phyloP scores from a whole-genome alignment of 2,888 invertebrate species.

The Cacoxenus indagator region DNA sequence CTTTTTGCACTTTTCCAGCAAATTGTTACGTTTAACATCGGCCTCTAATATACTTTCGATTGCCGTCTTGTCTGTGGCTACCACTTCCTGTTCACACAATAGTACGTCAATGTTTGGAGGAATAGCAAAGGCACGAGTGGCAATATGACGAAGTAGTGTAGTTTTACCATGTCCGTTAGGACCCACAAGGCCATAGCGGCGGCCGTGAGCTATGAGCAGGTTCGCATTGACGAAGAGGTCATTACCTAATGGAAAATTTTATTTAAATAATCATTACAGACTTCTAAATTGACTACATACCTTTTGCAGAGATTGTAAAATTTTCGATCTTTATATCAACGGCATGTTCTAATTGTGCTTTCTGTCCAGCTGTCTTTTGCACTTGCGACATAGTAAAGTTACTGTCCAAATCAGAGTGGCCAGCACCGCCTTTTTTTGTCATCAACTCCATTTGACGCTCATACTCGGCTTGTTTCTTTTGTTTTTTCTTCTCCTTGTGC shows the following conservation, averaged over 20 bases:
- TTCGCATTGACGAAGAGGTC: slow-evolving; percentile 97
- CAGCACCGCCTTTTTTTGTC: slow-evolving; percentile 89
- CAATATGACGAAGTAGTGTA: slow-evolving; percentile 93
- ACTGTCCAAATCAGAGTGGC: slow-evolving; percentile 89
- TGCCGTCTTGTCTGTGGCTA: slow-evolving; percentile 93
- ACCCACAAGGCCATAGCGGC: slow-evolving; percentile 97
- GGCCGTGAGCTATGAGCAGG: slow-evolving; percentile 90
- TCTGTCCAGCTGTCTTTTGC: slow-evolving; percentile 81
- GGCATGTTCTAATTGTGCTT: slow-evolving; percentile 89
- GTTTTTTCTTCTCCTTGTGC: slow-evolving; percentile 92
- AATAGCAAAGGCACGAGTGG: slow-evolving; percentile 90
- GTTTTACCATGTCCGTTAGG: slow-evolving; percentile 99
- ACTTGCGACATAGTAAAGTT: slow-evolving; percentile 95
- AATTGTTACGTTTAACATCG: slow-evolving; percentile 87
- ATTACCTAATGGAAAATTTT: slow-evolving; percentile 74
- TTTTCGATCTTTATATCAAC: slow-evolving; percentile 99
- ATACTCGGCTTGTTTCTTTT: slow-evolving; percentile 90
- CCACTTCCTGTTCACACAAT: slow-evolving; percentile 98
- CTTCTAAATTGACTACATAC: slow-evolving; percentile 42
- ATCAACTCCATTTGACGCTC: slow-evolving; percentile 88
- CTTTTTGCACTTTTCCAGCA: slow-evolving; percentile 86
- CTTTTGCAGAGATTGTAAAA: slow-evolving; percentile 97
- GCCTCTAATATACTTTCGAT: slow-evolving; percentile 94
- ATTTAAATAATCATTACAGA: neutral
- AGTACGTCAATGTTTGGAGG: slow-evolving; percentile 96